Percentiles rank a stretch among this genome's conserved stretches.
Evolutionary conservation across 2,888 invertebrate genomes (phyloP).

Genomic region (Linhomoeus sp.): DNA sequence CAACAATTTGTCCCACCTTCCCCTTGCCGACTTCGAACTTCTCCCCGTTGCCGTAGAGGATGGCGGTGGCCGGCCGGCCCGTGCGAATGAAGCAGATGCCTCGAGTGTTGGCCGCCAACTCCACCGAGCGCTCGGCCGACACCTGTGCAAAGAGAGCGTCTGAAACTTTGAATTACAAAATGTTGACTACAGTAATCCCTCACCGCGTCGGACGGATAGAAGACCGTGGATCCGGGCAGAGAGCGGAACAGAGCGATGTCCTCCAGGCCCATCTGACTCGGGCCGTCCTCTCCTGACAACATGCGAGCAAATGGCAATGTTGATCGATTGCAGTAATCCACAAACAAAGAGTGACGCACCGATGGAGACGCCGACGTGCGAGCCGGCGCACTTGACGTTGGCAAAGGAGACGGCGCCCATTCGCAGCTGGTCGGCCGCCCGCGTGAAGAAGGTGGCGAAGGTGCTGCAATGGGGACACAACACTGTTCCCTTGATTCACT

Average conservation of each 20-base stretch:
- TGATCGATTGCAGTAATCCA: no score
- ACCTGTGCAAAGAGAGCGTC: slow-evolving; percentile 47
- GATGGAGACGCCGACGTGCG: slow-evolving; percentile 93
- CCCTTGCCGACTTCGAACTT: slow-evolving; percentile 47
- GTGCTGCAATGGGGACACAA: slow-evolving; percentile 76
- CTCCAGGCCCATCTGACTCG: slow-evolving; percentile 98
- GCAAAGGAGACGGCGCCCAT: slow-evolving; percentile 98
- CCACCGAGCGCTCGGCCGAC: slow-evolving; percentile 73
- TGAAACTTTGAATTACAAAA: no score
- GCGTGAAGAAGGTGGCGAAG: slow-evolving; percentile 88
- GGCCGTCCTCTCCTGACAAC: slow-evolving; percentile 59
- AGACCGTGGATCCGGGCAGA: slow-evolving; percentile 51
- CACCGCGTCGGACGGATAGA: slow-evolving; percentile 69
- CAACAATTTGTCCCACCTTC: slow-evolving; percentile 28
- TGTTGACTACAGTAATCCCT: no score
- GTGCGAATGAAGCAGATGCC: slow-evolving; percentile 91
- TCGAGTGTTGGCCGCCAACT: slow-evolving; percentile 65
- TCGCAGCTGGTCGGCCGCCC: slow-evolving; percentile 90
- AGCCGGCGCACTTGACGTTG: slow-evolving; percentile 78
- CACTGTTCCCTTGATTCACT: slow-evolving; percentile 53
- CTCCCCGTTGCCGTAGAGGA: slow-evolving; percentile 67
- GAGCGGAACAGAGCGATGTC: slow-evolving; percentile 71
- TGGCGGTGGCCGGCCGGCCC: slow-evolving; percentile 66
- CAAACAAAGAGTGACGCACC: slow-evolving; percentile 33
- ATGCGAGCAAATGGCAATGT: neutral